phyloP scores from a whole-genome alignment of 2,888 invertebrate genomes.

The Thelaira solivaga region DNA sequence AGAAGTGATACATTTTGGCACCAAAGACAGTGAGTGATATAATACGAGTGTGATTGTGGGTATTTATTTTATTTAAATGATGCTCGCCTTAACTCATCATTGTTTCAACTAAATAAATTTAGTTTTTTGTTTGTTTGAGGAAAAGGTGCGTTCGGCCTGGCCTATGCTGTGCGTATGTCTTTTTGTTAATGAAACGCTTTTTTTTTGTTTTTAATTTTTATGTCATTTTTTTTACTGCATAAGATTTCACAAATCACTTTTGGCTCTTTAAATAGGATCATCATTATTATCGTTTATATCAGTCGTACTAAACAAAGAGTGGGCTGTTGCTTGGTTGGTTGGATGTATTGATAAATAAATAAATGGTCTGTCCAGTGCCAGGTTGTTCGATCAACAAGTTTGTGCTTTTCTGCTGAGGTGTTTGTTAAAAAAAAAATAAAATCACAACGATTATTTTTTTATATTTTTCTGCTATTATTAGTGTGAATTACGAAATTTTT shows the following conservation, averaged over 20 bases:
- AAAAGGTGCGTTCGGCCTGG: constrained; percentile 30
- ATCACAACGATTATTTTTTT: neutral
- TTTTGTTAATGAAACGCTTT: constrained; percentile 56
- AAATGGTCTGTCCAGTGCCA: constrained; percentile 33
- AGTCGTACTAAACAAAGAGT: constrained; percentile 36
- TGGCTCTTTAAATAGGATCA: constrained; percentile 62
- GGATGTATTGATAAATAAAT: constrained; percentile 20
- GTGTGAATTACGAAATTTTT: constrained; percentile 36
- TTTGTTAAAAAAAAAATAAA: constrained; percentile 18
- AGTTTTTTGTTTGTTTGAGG: neutral
- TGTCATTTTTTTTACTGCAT: constrained; percentile 21
- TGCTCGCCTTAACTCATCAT: constrained; percentile 49
- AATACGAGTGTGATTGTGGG: constrained; percentile 8
- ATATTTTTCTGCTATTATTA: neutral
- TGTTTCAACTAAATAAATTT: constrained; percentile 52
- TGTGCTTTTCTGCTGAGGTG: constrained; percentile 23
- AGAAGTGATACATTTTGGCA: constrained; percentile 2
- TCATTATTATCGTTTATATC: constrained; percentile 44
- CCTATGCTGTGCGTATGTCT: constrained; percentile 13
- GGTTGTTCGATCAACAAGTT: constrained; percentile 36
- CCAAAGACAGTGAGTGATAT: neutral
- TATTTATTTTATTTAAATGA: constrained; percentile 57
- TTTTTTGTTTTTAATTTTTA: constrained; percentile 61
- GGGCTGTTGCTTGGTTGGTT: constrained; percentile 25
- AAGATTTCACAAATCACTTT: constrained; percentile 60